Base-by-base conservation (phyloP, 2,888 invertebrate species). In the Mimachlamys varia region DNA sequence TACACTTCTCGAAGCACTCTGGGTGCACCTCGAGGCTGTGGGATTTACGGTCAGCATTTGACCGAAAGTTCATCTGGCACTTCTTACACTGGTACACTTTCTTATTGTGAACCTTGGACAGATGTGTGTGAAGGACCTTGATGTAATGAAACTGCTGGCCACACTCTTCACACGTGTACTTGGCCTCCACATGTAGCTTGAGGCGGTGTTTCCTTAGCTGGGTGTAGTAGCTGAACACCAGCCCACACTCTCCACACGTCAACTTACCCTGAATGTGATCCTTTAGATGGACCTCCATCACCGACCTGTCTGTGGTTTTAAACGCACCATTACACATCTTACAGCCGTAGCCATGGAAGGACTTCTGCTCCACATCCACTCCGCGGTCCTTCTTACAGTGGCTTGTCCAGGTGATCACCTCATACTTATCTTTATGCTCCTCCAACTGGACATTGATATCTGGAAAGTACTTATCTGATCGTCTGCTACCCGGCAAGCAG, bases 391-490 rank as follows among this genome's bases (percentile, higher is more conserved):
- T 76, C 76, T 76, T 76, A 15, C 76, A 76, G 33, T 76, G 76
- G 15, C 76, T 76, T 76, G 76, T 76, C 76, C 76, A 76, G 12
- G 76, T 76, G 2, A 33, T 76, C 13, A 76, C 33, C 27, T 76
- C 76, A 33, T 76, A 76, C 22, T 76, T 76, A 76, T 76, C 76
- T 33, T 27, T 13, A 22, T 76, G 76, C 27, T 76, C 76, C 76
- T 76, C 76, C 76, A 76, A 76, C 76, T 76, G 76, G 12, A 76
- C 76, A 76, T 76, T 76, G 33, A 76, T 76, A 76, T 76, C 76
- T 76, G 76, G 76, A 17, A 76, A 76, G 76, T 76, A 76, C 33
- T 76, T 76, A 76, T 76, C 76, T 0, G 76, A 76, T 4, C 76
- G 76, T 33, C 76, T 76, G 76, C 76, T 76, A 33, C 76, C 76